These are phyloP conservation scores for Odontesthes bonariensis DNA, from an alignment of 2,113 vertebrate species.

Conservation along the genomic window DNA sequence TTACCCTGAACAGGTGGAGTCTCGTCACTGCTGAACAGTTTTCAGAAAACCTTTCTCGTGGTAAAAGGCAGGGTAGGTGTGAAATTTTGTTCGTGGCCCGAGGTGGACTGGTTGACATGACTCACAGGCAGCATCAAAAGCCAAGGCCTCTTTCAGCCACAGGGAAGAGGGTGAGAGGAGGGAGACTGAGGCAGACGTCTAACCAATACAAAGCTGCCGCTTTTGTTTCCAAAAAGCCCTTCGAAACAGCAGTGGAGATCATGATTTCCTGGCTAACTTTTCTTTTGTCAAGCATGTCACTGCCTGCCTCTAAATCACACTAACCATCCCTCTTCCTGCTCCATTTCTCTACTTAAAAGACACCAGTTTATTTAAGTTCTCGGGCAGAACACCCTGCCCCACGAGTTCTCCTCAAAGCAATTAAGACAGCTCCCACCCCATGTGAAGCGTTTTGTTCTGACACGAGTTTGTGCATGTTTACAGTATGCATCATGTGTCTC, in stretches of 20 bases:
- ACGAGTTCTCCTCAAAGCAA: conserved; percentile 36
- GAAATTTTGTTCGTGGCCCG: conserved; percentile 43
- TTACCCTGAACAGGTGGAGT: conserved; percentile 49
- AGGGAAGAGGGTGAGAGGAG: conserved; percentile 38
- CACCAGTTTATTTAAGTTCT: conserved; percentile 22
- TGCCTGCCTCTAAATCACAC: conserved; percentile 24
- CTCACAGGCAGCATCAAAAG: conserved; percentile 55
- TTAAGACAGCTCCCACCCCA: conserved; percentile 38
- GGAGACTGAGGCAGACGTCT: conserved; percentile 47
- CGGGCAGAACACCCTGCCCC: conserved; percentile 32
- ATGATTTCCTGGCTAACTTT: conserved; percentile 52
- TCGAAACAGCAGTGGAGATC: conserved; percentile 53
- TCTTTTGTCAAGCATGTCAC: conserved; percentile 12
- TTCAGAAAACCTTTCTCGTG: conserved; percentile 37
- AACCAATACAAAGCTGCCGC: conserved; percentile 45
- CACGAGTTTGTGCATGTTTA: conserved; percentile 40
- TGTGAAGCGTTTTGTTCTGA: conserved; percentile 57
- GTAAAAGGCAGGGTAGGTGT: conserved; percentile 18
- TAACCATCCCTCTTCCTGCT: neutral
- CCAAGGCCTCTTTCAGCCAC: conserved; percentile 57
- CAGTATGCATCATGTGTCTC: conserved; percentile 51
- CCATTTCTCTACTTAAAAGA: neutral
- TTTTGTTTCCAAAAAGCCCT: conserved; percentile 50
- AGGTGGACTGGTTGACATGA: conserved; percentile 44
- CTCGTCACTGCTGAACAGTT: conserved; percentile 35